Percentiles rank a stretch among this genome's conserved stretches.
Conservation (phyloP, 1,140 invertebrate species). For the Marisa cornuarietis region DNA sequence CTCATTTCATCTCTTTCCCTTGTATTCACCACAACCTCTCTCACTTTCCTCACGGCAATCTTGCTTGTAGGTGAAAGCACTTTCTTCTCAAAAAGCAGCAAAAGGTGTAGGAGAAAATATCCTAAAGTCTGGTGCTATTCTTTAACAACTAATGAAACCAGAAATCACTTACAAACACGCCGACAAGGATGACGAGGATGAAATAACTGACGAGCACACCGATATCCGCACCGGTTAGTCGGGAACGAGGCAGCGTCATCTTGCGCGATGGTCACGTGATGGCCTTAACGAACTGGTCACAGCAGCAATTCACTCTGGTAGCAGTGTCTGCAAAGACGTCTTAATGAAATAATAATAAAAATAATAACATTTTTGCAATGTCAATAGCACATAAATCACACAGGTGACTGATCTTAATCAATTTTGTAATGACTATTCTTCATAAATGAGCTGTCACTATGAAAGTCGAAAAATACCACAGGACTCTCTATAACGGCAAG, state of each 20-base stretch:
- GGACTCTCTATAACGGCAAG: background rate
- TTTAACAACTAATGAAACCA: background rate
- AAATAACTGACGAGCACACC: constrained; percentile 62
- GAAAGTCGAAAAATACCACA: background rate
- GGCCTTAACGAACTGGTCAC: background rate
- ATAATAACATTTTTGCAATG: background rate
- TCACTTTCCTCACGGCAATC: background rate
- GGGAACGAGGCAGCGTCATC: background rate
- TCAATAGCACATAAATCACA: background rate
- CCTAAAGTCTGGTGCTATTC: no score
- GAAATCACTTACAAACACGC: constrained; percentile 56
- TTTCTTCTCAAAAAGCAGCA: no score
- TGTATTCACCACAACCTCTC: background rate
- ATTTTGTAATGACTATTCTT: no score
- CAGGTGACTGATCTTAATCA: background rate
- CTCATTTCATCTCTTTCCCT: background rate
- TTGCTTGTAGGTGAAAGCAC: no score
- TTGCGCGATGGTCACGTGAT: background rate
- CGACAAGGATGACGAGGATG: constrained; percentile 54
- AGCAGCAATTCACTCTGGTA: background rate
- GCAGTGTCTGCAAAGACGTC: constrained; percentile 1
- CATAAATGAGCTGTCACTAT: no score
- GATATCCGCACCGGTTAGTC: constrained; percentile 46
- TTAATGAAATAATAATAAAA: background rate
- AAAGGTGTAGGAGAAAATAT: no score